These are phyloP conservation scores for Athene noctua DNA, from an alignment of 2,113 vertebrate genomes.

Conservation along the genomic window DNA sequence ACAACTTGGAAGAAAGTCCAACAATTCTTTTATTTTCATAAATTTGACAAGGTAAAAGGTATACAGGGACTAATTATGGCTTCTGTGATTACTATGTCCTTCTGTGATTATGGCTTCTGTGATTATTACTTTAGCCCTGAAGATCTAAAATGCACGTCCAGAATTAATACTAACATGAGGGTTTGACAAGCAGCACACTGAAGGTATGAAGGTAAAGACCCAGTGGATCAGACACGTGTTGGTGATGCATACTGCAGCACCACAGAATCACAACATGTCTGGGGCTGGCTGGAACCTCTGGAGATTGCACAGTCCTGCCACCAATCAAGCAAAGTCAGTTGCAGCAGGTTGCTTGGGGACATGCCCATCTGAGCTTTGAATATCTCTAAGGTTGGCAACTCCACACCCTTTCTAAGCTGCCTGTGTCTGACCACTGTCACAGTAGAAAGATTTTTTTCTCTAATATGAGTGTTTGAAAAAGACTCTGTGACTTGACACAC, in stretches of 20 bases:
- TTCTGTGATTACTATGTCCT: not conserved
- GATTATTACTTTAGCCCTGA: not conserved
- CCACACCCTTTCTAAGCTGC: not conserved
- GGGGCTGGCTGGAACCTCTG: not conserved
- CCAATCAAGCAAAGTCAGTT: not conserved
- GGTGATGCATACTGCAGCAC: no score
- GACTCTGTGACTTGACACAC: not conserved
- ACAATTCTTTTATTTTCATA: not conserved
- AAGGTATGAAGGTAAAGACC: not conserved
- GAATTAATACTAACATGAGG: accelerated
- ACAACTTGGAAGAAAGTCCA: not conserved
- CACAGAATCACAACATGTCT: accelerated
- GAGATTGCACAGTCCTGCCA: not conserved
- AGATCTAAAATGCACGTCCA: not conserved
- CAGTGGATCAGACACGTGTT: not conserved
- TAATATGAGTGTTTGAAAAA: not conserved
- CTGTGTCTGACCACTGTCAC: not conserved
- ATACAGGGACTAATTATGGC: not conserved
- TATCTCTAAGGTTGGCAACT: not conserved
- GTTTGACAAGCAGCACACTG: not conserved
- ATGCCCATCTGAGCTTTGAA: not conserved
- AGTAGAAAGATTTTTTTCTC: not conserved
- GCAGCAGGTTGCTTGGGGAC: not conserved
- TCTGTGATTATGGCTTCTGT: not conserved
- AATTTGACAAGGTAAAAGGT: not conserved